Evolutionary conservation across 1,140 invertebrate genomes (phyloP).

Genomic region (Drosophila varians): DNA sequence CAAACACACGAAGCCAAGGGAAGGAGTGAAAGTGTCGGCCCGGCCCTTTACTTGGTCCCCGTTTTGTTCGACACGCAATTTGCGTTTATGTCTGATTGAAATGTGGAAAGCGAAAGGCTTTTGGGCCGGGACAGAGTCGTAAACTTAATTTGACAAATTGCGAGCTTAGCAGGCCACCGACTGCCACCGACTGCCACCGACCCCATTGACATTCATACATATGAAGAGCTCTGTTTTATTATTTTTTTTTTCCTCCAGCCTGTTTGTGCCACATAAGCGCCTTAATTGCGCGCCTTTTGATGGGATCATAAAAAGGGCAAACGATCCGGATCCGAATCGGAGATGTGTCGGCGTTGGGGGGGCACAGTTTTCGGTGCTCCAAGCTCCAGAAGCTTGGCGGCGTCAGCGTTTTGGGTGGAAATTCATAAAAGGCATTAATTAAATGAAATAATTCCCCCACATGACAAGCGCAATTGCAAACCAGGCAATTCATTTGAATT

Average conservation of each 20-base stretch:
- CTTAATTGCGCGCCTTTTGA: slow-evolving; percentile 73
- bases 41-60: background rate
- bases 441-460: slow-evolving; percentile 39
- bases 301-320: slow-evolving; percentile 52
- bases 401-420: slow-evolving; percentile 17
- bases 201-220: slow-evolving; percentile 24
- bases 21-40: slow-evolving; percentile 27
- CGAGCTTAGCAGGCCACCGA: slow-evolving; percentile 38
- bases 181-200: too few relatives aligned
- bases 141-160: slow-evolving; percentile 75
- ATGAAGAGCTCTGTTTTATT: slow-evolving; percentile 15
- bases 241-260: slow-evolving; percentile 9
- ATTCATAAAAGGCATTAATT: slow-evolving; percentile 59
- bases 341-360: slow-evolving; percentile 24
- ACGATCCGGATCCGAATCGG: slow-evolving; percentile 46
- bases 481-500: slow-evolving; percentile 36
- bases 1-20: background rate
- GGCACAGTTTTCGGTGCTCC: background rate
- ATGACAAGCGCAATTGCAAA: slow-evolving; percentile 43
- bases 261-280: slow-evolving; percentile 53
- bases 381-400: slow-evolving; percentile 17
- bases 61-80: slow-evolving; percentile 63
- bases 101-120: slow-evolving; percentile 58
- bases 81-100: slow-evolving; percentile 58
- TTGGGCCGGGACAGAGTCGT: slow-evolving; percentile 46